phyloP scores from a whole-genome alignment of 2,888 invertebrate species.

The Merodon equestris region DNA sequence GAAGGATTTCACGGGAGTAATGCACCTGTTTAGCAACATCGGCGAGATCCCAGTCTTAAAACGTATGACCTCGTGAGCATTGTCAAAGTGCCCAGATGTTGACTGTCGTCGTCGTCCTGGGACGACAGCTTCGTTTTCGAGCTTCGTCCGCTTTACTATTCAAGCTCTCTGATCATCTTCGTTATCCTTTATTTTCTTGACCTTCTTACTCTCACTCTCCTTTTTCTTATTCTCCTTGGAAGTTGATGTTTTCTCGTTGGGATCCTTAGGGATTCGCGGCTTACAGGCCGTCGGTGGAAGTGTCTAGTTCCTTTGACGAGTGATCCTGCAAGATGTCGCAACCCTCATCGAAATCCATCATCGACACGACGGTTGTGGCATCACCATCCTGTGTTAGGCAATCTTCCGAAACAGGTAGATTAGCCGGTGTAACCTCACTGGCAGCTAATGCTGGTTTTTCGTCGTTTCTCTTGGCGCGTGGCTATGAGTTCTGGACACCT shows the following conservation, averaged over 20 bases:
- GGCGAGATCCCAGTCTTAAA: no score
- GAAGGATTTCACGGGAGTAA: no score
- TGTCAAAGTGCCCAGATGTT: slow-evolving; percentile 73
- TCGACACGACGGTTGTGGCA: slow-evolving; percentile 80
- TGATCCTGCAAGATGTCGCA: slow-evolving; percentile 82
- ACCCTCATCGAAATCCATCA: slow-evolving; percentile 82
- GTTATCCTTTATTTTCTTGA: slow-evolving; percentile 71
- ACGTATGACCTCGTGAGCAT: no score
- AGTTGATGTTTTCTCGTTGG: slow-evolving; percentile 79
- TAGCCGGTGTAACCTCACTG: slow-evolving; percentile 78
- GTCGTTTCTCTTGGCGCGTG: slow-evolving; percentile 88
- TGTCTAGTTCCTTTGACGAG: slow-evolving; percentile 83
- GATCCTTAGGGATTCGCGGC: slow-evolving; percentile 85
- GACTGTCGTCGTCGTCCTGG: slow-evolving; percentile 72
- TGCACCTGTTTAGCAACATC: no score
- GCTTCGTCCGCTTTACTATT: slow-evolving; percentile 65
- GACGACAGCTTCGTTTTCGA: slow-evolving; percentile 53
- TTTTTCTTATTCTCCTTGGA: slow-evolving; percentile 79
- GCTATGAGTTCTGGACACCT: slow-evolving; percentile 91
- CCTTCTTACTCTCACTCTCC: slow-evolving; percentile 76
- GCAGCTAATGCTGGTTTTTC: slow-evolving; percentile 77
- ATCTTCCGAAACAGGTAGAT: slow-evolving; percentile 89
- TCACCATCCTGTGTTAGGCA: slow-evolving; percentile 91
- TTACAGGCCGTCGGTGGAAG: slow-evolving; percentile 84
- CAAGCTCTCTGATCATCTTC: slow-evolving; percentile 52